Evolutionary conservation across 2,797 vertebrate genomes (phyloP), one percentile per base, ranked within the genome.

Genomic region (Phylloscopus collybita): DNA sequence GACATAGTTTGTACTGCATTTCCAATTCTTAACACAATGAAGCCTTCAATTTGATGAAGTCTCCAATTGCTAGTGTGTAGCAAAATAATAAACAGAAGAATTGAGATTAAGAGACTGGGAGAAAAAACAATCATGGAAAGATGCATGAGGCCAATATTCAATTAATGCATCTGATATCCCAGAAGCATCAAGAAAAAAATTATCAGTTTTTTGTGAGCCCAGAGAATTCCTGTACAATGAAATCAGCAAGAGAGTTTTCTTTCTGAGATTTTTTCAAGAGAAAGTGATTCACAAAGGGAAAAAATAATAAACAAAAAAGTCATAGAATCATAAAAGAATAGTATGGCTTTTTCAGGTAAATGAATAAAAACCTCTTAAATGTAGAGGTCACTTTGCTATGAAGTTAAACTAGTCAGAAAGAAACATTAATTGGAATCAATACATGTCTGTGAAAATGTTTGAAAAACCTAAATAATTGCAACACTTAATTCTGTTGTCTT

Each of bases 401-500:
- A 95, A 95, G 65, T 36, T 71, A 88, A 62, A 73, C 16, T 59
- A 78, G 6, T 64, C 32, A 75, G 54, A 92, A 82, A 44, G 61
- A 92, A 76, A 56, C 27, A 42, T 76, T 94, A 83, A 85, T 79
- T 84, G 22, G 59, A 91, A 95, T 96, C 79, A 95, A 94, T 96
- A 88, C 4, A 25, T 32, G 17, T 30, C 50, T 82, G 38, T 40
- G 69, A 92, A 92, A 95, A 85, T 62, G 21, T 87, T 93, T 95
- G 85, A 80, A 92, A 96, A 71, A 70, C 30, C 45, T 57, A 94
- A 80, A 85, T 97, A 97, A 97, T 97, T 96, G 95, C 87, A 85
- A 53, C 50, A 92, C 66, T 97, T 97, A 97, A 95, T 94, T 72
- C n/a, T 75, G 59, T 88, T 97, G 62, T 88, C 84, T 97, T 86